These are phyloP conservation scores for Drosophila auraria DNA, from an alignment of 1,140 invertebrate genomes.

Conservation along the genomic window DNA sequence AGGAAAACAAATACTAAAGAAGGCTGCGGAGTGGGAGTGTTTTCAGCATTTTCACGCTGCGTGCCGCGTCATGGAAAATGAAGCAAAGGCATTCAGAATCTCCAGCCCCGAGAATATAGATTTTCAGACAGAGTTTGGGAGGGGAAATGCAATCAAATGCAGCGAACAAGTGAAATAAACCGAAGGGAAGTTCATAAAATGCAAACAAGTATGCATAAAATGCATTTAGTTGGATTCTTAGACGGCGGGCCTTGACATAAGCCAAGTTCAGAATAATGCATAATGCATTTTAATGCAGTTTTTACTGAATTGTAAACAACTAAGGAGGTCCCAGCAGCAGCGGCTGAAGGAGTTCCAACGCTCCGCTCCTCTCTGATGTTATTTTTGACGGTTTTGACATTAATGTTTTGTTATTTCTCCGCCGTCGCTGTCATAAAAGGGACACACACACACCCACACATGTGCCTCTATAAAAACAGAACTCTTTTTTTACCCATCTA, in stretches of 20 bases:
- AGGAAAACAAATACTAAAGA: constrained; percentile 45
- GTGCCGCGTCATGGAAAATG: constrained; percentile 49
- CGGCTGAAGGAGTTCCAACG: not conserved
- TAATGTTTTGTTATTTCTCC: constrained; percentile 77
- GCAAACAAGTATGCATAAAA: constrained; percentile 21
- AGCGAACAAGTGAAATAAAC: constrained; percentile 42
- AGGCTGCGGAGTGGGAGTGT: constrained; percentile 9
- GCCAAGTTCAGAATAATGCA: constrained; percentile 50
- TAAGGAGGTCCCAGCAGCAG: constrained; percentile 58
- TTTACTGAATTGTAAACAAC: constrained; percentile 66
- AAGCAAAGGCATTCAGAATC: constrained; percentile 19
- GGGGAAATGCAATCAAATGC: constrained; percentile 32
- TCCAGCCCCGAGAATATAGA: constrained; percentile 5
- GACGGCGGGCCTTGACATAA: constrained; percentile 30
- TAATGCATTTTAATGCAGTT: constrained; percentile 75
- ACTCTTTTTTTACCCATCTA: constrained; percentile 66
- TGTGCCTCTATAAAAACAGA: constrained; percentile 64
- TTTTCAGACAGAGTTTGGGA: constrained; percentile 19
- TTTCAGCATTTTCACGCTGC: constrained; percentile 51
- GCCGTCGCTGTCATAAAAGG: constrained; percentile 72
- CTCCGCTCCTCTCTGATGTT: constrained; percentile 37
- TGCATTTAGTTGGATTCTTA: constrained; percentile 24
- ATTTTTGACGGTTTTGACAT: constrained; percentile 81
- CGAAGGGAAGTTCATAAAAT: constrained; percentile 58
- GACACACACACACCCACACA: constrained; percentile 53